Evolutionary conservation across 2,888 invertebrate genomes (phyloP).

Genomic region (Lasioglossum calceatum): DNA sequence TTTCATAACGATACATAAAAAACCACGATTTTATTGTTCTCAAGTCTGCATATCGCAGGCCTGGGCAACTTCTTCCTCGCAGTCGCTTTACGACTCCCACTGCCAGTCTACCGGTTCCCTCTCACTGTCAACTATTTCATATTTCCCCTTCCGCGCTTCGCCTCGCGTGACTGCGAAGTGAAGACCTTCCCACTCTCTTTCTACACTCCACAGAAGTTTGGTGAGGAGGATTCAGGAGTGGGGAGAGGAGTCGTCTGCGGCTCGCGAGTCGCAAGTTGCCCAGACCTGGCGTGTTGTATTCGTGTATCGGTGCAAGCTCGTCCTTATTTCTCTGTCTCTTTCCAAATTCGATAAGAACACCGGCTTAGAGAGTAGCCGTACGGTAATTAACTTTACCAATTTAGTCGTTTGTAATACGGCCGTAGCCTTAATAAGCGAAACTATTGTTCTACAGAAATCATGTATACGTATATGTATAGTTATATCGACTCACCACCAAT

Average conservation of each 20-base stretch:
- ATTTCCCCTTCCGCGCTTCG: too few relatives aligned
- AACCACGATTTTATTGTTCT: constrained; percentile 44
- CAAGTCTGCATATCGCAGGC: background rate
- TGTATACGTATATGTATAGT: constrained; percentile 1
- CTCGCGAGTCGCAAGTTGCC: too few relatives aligned
- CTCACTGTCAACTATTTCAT: too few relatives aligned
- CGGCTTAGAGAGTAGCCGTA: background rate
- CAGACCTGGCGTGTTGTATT: background rate
- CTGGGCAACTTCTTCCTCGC: too few relatives aligned
- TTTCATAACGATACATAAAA: constrained; percentile 64
- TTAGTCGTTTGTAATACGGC: constrained; percentile 4
- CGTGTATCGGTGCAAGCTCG: background rate
- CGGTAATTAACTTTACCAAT: background rate
- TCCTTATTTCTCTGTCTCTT: background rate
- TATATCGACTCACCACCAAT: background rate
- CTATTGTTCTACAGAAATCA: constrained; percentile 6
- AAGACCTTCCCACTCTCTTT: too few relatives aligned
- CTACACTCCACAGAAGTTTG: too few relatives aligned
- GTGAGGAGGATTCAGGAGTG: too few relatives aligned
- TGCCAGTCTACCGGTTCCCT: too few relatives aligned
- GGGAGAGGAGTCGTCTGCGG: too few relatives aligned
- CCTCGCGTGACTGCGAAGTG: too few relatives aligned
- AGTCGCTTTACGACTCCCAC: too few relatives aligned
- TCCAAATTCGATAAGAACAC: background rate
- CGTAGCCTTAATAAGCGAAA: constrained; percentile 10